These are phyloP conservation scores for Lanius ludovicianus DNA, from an alignment of 2,113 vertebrate genomes.

Conservation along the genomic window DNA sequence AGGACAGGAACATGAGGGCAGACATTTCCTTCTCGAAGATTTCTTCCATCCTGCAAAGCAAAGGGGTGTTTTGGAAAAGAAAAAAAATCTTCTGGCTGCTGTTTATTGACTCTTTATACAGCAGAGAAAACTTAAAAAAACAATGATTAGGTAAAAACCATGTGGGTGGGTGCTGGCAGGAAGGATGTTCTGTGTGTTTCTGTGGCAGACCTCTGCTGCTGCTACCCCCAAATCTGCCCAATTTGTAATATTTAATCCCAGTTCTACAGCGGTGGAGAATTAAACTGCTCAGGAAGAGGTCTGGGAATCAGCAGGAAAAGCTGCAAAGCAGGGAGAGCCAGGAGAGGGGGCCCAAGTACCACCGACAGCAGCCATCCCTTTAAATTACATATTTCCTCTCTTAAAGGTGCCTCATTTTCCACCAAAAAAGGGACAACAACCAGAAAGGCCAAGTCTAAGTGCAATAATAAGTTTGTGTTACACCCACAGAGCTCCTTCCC, in stretches of 20 bases:
- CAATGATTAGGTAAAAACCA: rapidly evolving
- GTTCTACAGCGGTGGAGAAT: rapidly evolving
- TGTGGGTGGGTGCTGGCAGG: too few relatives aligned
- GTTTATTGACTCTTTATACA: neutral
- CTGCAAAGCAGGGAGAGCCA: neutral
- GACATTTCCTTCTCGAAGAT: neutral
- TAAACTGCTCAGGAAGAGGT: rapidly evolving
- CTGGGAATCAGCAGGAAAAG: neutral
- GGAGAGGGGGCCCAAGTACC: conserved; percentile 34
- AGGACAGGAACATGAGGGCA: neutral
- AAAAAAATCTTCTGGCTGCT: neutral
- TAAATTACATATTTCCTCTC: rapidly evolving
- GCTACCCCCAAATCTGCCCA: rapidly evolving
- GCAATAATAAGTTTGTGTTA: neutral
- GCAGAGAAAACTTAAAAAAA: neutral
- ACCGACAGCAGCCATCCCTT: neutral
- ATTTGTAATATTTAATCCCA: neutral
- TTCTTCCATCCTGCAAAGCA: neutral
- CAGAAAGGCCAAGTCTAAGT: neutral
- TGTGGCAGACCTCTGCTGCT: neutral
- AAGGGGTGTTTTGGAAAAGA: neutral
- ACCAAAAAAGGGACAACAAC: rapidly evolving
- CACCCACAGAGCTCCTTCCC: neutral
- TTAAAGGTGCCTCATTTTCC: rapidly evolving
- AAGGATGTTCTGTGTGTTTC: rapidly evolving